A percentile compares a stretch with the other conserved stretches of the same genome.
phyloP scores from a whole-genome alignment of 2,888 invertebrate genomes.

The Balanococcus diminutus region DNA sequence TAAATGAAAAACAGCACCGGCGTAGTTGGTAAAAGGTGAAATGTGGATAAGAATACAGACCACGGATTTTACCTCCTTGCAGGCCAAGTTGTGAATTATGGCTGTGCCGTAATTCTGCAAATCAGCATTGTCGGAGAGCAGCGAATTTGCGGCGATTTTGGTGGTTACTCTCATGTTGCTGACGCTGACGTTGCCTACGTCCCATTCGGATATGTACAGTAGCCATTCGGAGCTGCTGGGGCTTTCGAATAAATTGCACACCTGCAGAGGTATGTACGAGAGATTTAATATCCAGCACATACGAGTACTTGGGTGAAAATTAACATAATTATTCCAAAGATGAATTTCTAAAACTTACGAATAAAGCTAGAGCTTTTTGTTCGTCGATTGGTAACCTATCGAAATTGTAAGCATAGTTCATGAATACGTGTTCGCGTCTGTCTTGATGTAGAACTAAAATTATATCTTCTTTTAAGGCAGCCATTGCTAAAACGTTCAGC shows the following conservation, averaged over 20 bases:
- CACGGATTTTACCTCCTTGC: constrained; percentile 97
- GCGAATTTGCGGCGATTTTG: constrained; percentile 85
- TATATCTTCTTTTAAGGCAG: constrained; percentile 86
- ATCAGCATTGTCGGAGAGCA: constrained; percentile 73
- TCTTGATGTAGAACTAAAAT: constrained; percentile 89
- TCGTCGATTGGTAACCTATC: constrained; percentile 76
- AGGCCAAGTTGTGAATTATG: constrained; percentile 87
- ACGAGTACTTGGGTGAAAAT: too few species aligned
- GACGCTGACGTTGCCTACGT: constrained; percentile 71
- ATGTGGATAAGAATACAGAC: constrained; percentile 71
- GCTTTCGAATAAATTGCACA: constrained; percentile 90
- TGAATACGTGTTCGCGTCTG: constrained; percentile 83
- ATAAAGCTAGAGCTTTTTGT: constrained; percentile 78
- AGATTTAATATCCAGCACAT: too few species aligned
- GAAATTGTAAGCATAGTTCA: constrained; percentile 83
- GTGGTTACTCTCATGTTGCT: constrained; percentile 91
- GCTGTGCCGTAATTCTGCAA: constrained; percentile 84
- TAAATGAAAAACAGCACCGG: background rate
- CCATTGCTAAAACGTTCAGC: constrained; percentile 75
- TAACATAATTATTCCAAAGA: too few species aligned
- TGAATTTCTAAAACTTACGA: too few species aligned
- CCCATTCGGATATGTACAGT: constrained; percentile 93
- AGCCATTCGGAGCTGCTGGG: constrained; percentile 89
- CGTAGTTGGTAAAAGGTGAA: background rate
- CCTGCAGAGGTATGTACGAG: constrained; percentile 66